Conservation (phyloP, 2,797 vertebrate species). For the Perodicticus potto region DNA sequence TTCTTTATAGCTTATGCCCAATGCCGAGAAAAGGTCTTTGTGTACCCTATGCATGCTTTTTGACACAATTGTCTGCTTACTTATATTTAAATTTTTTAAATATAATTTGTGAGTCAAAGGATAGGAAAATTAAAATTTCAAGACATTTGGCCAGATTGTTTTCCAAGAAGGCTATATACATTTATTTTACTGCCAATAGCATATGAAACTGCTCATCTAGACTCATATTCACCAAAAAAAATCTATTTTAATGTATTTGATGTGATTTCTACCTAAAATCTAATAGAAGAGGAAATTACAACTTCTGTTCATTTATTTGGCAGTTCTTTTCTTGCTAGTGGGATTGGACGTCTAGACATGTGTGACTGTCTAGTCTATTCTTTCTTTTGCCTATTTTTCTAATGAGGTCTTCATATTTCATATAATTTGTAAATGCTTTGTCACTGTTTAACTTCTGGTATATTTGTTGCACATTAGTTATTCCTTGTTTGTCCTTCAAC, state of each 20-base stretch:
- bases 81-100: neutral
- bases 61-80: neutral
- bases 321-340: neutral
- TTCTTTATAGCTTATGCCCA: neutral
- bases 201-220: neutral
- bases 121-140: neutral
- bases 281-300: neutral
- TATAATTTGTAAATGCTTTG: neutral
- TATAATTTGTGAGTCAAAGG: neutral
- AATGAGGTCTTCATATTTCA: neutral
- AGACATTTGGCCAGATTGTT: neutral
- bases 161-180: neutral
- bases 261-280: neutral
- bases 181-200: neutral
- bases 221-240: neutral
- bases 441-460: constrained; percentile 11
- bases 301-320: neutral
- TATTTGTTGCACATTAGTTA: neutral
- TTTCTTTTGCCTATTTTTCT: neutral
- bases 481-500: neutral
- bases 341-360: neutral
- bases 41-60: neutral
- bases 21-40: neutral
- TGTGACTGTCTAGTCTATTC: neutral
- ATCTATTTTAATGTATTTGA: neutral